Base-by-base conservation (phyloP, 2,888 invertebrate species). In the Acronicta psi region DNA sequence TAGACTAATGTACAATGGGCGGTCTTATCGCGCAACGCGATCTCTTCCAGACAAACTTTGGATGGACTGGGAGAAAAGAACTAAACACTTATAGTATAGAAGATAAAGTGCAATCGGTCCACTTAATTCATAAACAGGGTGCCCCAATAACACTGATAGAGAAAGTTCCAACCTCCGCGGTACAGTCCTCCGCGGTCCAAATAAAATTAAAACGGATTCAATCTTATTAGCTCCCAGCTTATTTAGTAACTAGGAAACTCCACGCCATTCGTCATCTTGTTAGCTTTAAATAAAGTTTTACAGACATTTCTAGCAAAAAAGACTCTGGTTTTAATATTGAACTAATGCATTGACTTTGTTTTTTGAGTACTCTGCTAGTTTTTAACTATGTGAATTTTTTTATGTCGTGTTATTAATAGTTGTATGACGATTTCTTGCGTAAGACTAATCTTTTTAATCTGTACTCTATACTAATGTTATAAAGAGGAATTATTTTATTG, bases 181-280 rank as follows among this genome's bases (percentile, higher is more conserved):
- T n/a, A n/a, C 18, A 59, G 44, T 56, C 43, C 52, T 69, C 46
- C 46, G 53, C 50, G 13, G 13, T 2, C 16, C 36, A 61, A 74
- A 78, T 73, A 73, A 81, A 83, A 83, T 82, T 81, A 80, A 83
- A 79, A 76, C 69, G 73, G 81, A 81, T 80, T 77, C 80, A 82
- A 85, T 84, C 81, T 85, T 79, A 84, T 84, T 84, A 85, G 75
- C 78, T 69, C 61, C 70, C 59, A 49, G 81, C 75, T 81, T 85
- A 85, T 85, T 83, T 82, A 84, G 78, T 71, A 74, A 64, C 68
- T 61, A 76, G 69, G 61, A 69, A 59, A 52, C 59, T 13, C 42
- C 58, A 14, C 49, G 50, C 36, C 50, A 54, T 69, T 58, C 41
- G 41, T 54, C 46, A 59, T 64, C 50, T 56, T 40, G 34, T 52